Evolutionary conservation across 2,797 vertebrate species (phyloP).

Genomic region (Pipistrellus pipistrellus): DNA sequence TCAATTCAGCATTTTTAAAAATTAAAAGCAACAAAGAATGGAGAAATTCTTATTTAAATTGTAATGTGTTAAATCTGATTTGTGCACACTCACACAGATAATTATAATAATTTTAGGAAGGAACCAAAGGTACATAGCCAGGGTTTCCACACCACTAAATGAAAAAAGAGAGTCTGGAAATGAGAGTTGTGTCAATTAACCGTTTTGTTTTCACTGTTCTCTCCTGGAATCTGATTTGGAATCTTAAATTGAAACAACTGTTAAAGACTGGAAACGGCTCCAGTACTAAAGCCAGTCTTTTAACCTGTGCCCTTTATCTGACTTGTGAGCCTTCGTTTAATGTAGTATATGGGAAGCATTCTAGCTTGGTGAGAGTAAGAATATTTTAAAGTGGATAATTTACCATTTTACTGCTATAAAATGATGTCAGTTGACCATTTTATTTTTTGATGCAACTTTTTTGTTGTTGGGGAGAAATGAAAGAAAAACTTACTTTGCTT

Average conservation of each 20-base stretch:
- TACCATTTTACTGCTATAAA: slow-evolving; percentile 75
- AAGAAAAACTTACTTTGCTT: slow-evolving; percentile 78
- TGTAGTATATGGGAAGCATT: slow-evolving; percentile 47
- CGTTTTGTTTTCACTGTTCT: slow-evolving; percentile 77
- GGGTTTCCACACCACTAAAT: slow-evolving; percentile 81
- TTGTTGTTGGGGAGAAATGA: slow-evolving; percentile 67
- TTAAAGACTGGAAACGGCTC: slow-evolving; percentile 76
- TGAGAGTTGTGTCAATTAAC: slow-evolving; percentile 85
- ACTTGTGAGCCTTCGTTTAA: slow-evolving; percentile 69
- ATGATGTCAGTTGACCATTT: slow-evolving; percentile 75
- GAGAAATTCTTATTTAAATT: slow-evolving; percentile 62
- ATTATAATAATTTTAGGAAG: slow-evolving; percentile 76
- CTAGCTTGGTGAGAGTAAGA: slow-evolving; percentile 62
- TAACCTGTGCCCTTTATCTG: slow-evolving; percentile 71
- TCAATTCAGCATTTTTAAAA: slow-evolving; percentile 66
- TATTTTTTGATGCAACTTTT: slow-evolving; percentile 78
- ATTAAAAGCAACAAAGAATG: slow-evolving; percentile 76
- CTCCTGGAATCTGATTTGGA: slow-evolving; percentile 66
- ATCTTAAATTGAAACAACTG: slow-evolving; percentile 74
- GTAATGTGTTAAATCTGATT: slow-evolving; percentile 66
- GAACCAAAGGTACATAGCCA: slow-evolving; percentile 86
- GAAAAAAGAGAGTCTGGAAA: slow-evolving; percentile 78
- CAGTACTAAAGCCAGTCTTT: slow-evolving; percentile 76
- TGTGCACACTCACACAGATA: neutral
- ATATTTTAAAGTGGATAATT: slow-evolving; percentile 73